Evolutionary conservation across 1,140 invertebrate genomes (phyloP), one percentile per base, ranked within the genome.

Genomic region (Nasonia longicornis): DNA sequence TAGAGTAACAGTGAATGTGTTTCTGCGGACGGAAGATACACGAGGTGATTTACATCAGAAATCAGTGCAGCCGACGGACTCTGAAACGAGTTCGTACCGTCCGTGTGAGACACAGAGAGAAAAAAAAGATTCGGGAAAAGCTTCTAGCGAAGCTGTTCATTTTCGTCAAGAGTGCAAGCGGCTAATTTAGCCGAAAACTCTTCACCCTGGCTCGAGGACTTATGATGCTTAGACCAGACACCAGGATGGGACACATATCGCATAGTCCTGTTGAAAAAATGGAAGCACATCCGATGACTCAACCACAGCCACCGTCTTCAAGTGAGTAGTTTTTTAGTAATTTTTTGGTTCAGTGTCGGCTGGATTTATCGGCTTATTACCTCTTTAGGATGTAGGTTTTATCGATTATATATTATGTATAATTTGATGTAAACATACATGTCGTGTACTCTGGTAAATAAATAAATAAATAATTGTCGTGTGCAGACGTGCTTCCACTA

Each of bases 161-260:
- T 70, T 31, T 52, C 26, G n/a, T 70, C 2, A 1, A 52, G 35
- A 79, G 77, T 72, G 77, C 52, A 71, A 72, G 29, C 35, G 31
- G 20, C 11, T 26, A 26, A 48, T 63, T 38, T 48, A 69, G 69
- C 70, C 20, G 11, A 42, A 48, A 64, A 22, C 29, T 10, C 14
- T 67, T 71, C 77, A 79, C 14, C 75, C 83, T 83, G 80, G 80
- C 82, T 66, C 80, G 78, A 82, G 84, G 66, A 71, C 22, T 70
- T 48, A 85, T 45, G 58, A 88, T 88, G 86, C 87, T 88, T 63
- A 87, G 81, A 52, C 87, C 84, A 66, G 87, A 88, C 11, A 52
- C 86, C 20, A 84, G 85, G 45, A 81, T 88, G 38, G 84, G 84
- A 0, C 87, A 88, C 38, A 83, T 88, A 26, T 16, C 86, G 35